Conservation (phyloP, 2,888 invertebrate genomes). For the Ennomos quercinarius region DNA sequence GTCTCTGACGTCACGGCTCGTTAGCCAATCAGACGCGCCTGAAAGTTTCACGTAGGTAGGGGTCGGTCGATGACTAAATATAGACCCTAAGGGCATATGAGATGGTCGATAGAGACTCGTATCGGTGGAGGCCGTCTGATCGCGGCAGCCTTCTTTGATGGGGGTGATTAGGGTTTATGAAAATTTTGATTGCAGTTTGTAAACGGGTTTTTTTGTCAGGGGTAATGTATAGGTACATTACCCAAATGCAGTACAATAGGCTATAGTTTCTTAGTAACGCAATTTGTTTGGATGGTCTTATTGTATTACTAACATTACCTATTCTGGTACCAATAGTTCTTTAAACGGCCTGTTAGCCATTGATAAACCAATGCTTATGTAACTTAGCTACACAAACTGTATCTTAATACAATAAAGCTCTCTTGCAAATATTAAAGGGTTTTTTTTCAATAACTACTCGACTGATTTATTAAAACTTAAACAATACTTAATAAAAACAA, state of each 20-base stretch:
- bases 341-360: too few relatives aligned
- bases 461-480: too few relatives aligned
- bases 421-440: too few relatives aligned
- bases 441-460: too few relatives aligned
- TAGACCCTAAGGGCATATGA: conserved; percentile 57
- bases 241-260: too few relatives aligned
- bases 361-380: too few relatives aligned
- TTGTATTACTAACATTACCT: too few relatives aligned
- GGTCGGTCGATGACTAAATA: conserved; percentile 79
- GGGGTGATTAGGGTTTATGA: conserved; percentile 24
- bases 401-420: too few relatives aligned
- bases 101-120: conserved; percentile 44
- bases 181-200: conserved; percentile 2
- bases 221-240: too few relatives aligned
- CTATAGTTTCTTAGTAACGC: not conserved
- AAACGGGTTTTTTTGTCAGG: not conserved
- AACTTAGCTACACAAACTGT: too few relatives aligned
- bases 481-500: too few relatives aligned
- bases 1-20: conserved; percentile 71
- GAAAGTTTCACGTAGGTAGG: conserved; percentile 82
- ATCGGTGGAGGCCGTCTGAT: conserved; percentile 11
- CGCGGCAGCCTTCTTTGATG: not conserved
- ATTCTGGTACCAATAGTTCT: too few relatives aligned
- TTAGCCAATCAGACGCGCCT: conserved; percentile 66
- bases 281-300: not conserved